Percentiles rank a stretch among this genome's conserved stretches.
Conservation (phyloP, 2,888 invertebrate species). For the Habroteleia sp. region DNA sequence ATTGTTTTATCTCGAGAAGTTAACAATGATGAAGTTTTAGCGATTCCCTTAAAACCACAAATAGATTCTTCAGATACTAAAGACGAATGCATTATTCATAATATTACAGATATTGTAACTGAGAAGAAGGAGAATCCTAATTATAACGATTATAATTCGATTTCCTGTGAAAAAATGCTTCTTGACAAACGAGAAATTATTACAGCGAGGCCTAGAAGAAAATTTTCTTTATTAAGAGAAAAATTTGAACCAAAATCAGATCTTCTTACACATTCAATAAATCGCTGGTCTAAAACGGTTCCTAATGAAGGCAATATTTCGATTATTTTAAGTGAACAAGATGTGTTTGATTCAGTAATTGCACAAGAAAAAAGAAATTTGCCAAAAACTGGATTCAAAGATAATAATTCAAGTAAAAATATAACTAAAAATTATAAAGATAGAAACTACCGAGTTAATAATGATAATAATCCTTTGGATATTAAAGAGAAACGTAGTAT, state of each 20-base stretch:
- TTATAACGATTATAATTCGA: neutral
- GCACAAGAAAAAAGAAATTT: slow-evolving; percentile 74
- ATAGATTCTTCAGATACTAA: neutral
- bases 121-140: slow-evolving; percentile 7
- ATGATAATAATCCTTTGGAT: slow-evolving; percentile 69
- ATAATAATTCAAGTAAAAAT: slow-evolving; percentile 66
- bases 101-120: neutral
- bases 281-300: slow-evolving; percentile 55
- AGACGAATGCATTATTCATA: slow-evolving; percentile 1
- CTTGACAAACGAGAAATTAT: slow-evolving; percentile 64
- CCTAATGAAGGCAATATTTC: slow-evolving; percentile 61
- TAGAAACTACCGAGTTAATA: slow-evolving; percentile 63
- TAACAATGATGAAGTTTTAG: neutral
- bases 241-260: slow-evolving; percentile 83
- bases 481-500: slow-evolving; percentile 83
- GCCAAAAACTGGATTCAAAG: slow-evolving; percentile 68
- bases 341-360: slow-evolving; percentile 60
- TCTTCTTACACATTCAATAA: slow-evolving; percentile 23
- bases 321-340: slow-evolving; percentile 65
- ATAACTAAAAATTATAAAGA: slow-evolving; percentile 54
- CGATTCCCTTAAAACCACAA: slow-evolving; percentile 1
- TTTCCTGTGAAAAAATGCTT: neutral
- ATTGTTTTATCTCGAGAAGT: slow-evolving; percentile 6
- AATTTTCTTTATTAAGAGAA: slow-evolving; percentile 84
- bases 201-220: slow-evolving; percentile 82